A percentile compares a stretch with the other conserved stretches of the same genome.
Conservation (phyloP, 2,113 vertebrate species). For the Colaptes auratus region DNA sequence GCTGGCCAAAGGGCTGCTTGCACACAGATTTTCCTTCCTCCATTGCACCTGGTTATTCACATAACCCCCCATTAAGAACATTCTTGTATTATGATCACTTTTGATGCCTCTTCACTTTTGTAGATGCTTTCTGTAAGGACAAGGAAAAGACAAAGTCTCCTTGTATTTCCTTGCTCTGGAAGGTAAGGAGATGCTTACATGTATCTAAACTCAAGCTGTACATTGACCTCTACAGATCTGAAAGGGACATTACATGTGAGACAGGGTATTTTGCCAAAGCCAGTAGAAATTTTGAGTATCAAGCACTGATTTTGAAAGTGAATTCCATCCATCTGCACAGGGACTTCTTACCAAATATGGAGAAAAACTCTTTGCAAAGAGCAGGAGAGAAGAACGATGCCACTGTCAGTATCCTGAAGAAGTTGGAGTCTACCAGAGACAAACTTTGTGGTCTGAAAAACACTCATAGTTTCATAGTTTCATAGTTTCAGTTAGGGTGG, state of each 20-base stretch:
- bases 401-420: background rate
- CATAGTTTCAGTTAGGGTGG: too few species aligned
- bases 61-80: background rate
- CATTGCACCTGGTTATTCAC: background rate
- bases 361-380: background rate
- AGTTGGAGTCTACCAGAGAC: background rate
- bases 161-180: background rate
- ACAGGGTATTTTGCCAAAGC: background rate
- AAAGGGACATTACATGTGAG: background rate
- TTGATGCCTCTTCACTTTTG: background rate
- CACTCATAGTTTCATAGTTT: too few species aligned
- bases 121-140: background rate
- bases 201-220: background rate
- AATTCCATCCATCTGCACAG: background rate
- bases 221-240: background rate
- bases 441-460: background rate
- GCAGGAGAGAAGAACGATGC: background rate
- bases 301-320: background rate
- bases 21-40: background rate
- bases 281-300: background rate
- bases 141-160: background rate
- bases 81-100: background rate
- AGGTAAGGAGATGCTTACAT: too few species aligned
- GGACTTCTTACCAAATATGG: background rate
- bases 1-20: background rate